phyloP scores from a whole-genome alignment of 2,888 invertebrate species.

The Epirrita christyi region DNA sequence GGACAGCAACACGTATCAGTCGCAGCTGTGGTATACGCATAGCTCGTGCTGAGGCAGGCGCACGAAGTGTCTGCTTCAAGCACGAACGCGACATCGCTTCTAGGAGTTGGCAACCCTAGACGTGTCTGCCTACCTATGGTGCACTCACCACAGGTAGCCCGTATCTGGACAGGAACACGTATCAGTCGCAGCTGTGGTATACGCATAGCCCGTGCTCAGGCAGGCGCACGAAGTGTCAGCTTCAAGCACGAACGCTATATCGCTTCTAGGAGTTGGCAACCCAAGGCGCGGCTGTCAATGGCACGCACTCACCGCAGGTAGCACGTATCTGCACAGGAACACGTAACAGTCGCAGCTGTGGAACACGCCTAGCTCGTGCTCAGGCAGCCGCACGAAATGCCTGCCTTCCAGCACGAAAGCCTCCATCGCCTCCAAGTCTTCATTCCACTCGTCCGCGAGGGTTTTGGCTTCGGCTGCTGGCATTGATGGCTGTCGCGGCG shows the following conservation, averaged over 20 bases:
- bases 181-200: constrained; percentile 93
- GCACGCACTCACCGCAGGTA: constrained; percentile 83
- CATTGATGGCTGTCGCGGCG: constrained; percentile 96
- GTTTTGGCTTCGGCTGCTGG: constrained; percentile 92
- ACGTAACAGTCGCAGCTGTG: constrained; percentile 98
- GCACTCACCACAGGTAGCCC: constrained; percentile 88
- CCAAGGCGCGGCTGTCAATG: not conserved
- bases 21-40: constrained; percentile 84
- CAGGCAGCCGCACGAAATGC: constrained; percentile 98
- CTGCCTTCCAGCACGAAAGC: constrained; percentile 98
- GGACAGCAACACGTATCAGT: constrained; percentile 99
- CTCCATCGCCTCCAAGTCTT: constrained; percentile 99
- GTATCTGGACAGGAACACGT: constrained; percentile 98
- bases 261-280: constrained; percentile 93
- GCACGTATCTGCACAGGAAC: constrained; percentile 98
- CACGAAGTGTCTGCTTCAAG: constrained; percentile 98
- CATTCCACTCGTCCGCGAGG: constrained; percentile 98
- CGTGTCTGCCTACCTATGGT: not conserved
- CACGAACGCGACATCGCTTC: constrained; percentile 98
- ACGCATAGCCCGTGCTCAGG: not conserved
- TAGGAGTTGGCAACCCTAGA: constrained; percentile 87
- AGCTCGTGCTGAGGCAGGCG: constrained; percentile 41
- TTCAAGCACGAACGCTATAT: constrained; percentile 98
- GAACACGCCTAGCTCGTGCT: constrained; percentile 96
- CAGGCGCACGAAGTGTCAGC: constrained; percentile 94